Evolutionary conservation across 2,888 invertebrate genomes (phyloP).

Genomic region (Minunthozetes semirufus): DNA sequence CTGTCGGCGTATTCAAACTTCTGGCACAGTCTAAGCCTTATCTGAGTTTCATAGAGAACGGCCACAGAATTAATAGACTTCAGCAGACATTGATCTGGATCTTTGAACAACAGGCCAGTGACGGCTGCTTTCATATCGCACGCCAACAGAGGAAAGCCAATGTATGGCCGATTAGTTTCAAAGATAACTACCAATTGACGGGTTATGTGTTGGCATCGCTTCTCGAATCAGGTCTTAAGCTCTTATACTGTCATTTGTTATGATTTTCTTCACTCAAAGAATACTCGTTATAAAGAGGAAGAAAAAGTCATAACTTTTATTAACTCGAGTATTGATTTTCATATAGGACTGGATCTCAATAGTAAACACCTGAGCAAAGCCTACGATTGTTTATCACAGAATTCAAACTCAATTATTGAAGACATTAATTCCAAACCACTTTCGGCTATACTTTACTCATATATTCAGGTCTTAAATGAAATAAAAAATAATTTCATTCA

Average conservation of each 20-base stretch:
- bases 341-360: background rate
- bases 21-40: constrained; percentile 19
- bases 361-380: background rate
- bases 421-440: background rate
- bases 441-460: constrained; percentile 14
- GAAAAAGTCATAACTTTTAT: background rate
- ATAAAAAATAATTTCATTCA: no score
- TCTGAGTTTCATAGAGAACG: background rate
- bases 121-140: constrained; percentile 17
- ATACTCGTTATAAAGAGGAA: no score
- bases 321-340: background rate
- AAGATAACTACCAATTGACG: constrained; percentile 3
- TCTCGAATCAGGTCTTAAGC: constrained; percentile 17
- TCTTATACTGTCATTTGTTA: background rate
- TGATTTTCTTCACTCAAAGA: background rate
- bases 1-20: constrained; percentile 3
- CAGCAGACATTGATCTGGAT: constrained; percentile 1
- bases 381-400: background rate
- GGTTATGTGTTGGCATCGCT: constrained; percentile 24
- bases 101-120: background rate
- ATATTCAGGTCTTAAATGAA: background rate
- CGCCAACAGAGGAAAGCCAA: no score
- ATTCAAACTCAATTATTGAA: background rate
- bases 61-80: constrained; percentile 8
- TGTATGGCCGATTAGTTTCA: background rate